These are phyloP conservation scores for Dromas ardeola DNA, from an alignment of 2,113 vertebrate genomes.

Conservation along the genomic window DNA sequence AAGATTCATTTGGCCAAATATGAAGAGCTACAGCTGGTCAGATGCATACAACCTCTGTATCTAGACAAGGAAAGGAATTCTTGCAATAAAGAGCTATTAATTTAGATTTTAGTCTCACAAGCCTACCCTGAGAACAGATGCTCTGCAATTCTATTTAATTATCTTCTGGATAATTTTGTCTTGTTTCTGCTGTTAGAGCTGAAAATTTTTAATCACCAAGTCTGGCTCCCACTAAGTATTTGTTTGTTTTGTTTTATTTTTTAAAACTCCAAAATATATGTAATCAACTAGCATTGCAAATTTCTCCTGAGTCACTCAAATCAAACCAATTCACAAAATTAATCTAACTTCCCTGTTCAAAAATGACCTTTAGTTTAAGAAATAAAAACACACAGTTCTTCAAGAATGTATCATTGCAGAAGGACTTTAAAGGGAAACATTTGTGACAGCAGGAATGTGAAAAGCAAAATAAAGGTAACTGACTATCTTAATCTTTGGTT, in stretches of 20 bases:
- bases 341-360: not conserved
- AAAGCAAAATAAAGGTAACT: not conserved
- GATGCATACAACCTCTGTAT: not conserved
- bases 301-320: not conserved
- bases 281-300: not conserved
- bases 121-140: not conserved
- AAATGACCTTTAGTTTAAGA: not conserved
- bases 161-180: not conserved
- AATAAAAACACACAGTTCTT: not conserved
- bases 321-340: not conserved
- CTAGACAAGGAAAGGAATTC: not conserved
- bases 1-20: not conserved
- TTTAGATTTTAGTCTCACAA: constrained; percentile 13
- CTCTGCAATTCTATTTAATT: constrained; percentile 2
- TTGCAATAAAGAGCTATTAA: not conserved
- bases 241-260: not conserved
- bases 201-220: not conserved
- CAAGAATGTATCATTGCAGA: not conserved
- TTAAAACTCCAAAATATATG: not conserved
- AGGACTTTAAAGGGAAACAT: not conserved
- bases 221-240: not conserved
- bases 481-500: not conserved
- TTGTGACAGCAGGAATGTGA: not conserved
- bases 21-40: not conserved
- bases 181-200: not conserved